Percentiles rank a stretch among this genome's conserved stretches.
These are phyloP conservation scores for Beris chalybata DNA, from an alignment of 2,888 invertebrate species.

Conservation along the genomic window DNA sequence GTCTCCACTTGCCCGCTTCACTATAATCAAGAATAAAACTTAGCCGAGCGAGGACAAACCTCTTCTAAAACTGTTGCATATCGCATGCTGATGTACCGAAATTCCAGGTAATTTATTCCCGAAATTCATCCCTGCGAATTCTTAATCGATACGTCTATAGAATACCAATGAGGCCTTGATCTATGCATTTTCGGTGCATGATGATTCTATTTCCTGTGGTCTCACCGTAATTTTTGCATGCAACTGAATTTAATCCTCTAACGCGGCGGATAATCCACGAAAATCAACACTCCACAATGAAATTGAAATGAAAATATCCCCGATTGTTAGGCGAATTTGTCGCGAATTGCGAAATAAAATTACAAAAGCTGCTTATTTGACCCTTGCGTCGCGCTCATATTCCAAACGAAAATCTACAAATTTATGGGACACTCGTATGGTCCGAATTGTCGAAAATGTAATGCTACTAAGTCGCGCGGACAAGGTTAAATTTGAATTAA, in stretches of 20 bases:
- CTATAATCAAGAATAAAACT: background rate
- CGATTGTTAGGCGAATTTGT: background rate
- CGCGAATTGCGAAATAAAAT: background rate
- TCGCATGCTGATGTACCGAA: background rate
- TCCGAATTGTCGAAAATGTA: slow-evolving; percentile 20
- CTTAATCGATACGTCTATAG: slow-evolving; percentile 5
- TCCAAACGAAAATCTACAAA: slow-evolving; percentile 22
- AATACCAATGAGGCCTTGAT: slow-evolving; percentile 14
- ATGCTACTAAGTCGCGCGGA: slow-evolving; percentile 21
- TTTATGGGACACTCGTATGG: slow-evolving; percentile 16
- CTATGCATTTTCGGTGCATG: slow-evolving; percentile 32
- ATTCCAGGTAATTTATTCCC: slow-evolving; percentile 12
- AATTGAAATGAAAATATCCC: slow-evolving; percentile 27
- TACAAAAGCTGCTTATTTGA: slow-evolving; percentile 23
- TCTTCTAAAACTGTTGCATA: background rate
- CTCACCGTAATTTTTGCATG: slow-evolving; percentile 17
- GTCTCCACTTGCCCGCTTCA: background rate
- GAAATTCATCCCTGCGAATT: slow-evolving; percentile 18
- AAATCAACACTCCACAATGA: slow-evolving; percentile 16
- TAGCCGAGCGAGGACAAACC: background rate
- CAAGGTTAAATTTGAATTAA: slow-evolving; percentile 32
- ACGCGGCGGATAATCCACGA: background rate
- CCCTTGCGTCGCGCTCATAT: slow-evolving; percentile 24
- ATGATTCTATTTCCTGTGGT: slow-evolving; percentile 30
- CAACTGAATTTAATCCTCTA: slow-evolving; percentile 13